Base-by-base conservation (phyloP, 2,888 invertebrate genomes). In the Vesta saturnalis region DNA sequence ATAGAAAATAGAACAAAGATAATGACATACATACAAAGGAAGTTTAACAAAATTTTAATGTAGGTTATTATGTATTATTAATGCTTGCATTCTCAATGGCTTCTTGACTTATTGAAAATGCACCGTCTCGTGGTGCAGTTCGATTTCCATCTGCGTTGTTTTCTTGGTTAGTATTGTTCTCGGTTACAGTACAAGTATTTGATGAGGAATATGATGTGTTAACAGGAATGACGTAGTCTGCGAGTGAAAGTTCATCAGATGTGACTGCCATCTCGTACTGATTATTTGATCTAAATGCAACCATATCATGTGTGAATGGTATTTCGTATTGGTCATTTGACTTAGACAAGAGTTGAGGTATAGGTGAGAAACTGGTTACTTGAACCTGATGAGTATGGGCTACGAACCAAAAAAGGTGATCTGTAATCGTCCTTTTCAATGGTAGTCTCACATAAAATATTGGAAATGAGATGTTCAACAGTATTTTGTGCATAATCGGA, bases 281-380 rank as follows among this genome's bases (percentile, higher is more conserved):
- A n/a, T n/a, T n/a, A n/a, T n/a, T n/a, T n/a, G n/a, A n/a, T n/a
- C 4, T 10, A 47, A 14, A 47, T 47, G 47, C 4, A 14, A 47
- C 10, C 8, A 14, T 47, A 47, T 47, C 10, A n/a, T n/a, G n/a
- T n/a, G n/a, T n/a, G n/a, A n/a, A n/a, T 12, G 47, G 8, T 14
- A 47, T 47, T 47, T 47, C 47, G 47, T 47, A 47, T 47, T 47
- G 47, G 47, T 47, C 15, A 47, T 47, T 47, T 47, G 14, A 47
- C 47, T 47, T n/a, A 47, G 47, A 47, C 15, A 15, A 47, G n/a
- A 14, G 47, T 47, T 47, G 47, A 47, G 47, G 15, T 47, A 47
- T 12, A 4, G 15, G 14, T 15, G 47, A n/a, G n/a, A n/a, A n/a
- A n/a, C 30, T 10, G 4, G 4, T 5, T 10, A 5, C 10, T 30